These are phyloP conservation scores for Nephrotoma guestfalica DNA, from an alignment of 2,888 invertebrate species.

Conservation along the genomic window DNA sequence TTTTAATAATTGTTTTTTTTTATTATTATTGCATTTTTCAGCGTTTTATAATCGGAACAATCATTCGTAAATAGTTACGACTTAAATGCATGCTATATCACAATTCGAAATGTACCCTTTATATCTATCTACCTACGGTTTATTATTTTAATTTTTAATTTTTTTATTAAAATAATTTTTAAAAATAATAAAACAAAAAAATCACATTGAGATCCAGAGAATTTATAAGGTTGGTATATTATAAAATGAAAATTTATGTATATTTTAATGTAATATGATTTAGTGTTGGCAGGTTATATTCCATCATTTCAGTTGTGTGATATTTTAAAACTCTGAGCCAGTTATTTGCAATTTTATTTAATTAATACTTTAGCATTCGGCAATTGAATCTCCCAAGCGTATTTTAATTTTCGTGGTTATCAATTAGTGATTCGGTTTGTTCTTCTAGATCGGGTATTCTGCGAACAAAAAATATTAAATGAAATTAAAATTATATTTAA, in stretches of 20 bases:
- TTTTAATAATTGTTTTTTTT: not conserved
- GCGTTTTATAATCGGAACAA: not conserved
- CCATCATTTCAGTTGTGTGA: not conserved
- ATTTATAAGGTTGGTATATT: not conserved
- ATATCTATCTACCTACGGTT: not conserved
- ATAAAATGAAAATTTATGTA: not conserved
- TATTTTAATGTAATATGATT: not conserved
- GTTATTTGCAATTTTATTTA: not conserved
- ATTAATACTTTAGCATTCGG: not conserved
- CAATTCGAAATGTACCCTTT: not conserved
- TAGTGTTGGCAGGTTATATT: not conserved
- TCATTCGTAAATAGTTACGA: not conserved
- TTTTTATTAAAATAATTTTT: not conserved
- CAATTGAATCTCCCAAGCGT: not conserved
- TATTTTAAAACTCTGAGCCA: not conserved
- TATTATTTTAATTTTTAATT: not conserved
- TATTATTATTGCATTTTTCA: not conserved
- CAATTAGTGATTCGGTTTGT: slow-evolving; percentile 45
- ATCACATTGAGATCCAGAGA: not conserved
- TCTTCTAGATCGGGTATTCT: slow-evolving; percentile 42
- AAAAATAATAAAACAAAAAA: not conserved
- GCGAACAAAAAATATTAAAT: slow-evolving; percentile 6
- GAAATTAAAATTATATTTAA: not conserved
- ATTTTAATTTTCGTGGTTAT: slow-evolving; percentile 23
- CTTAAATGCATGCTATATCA: not conserved